Evolutionary conservation across 2,113 vertebrate species (phyloP).

Genomic region (Entosphenus tridentatus): DNA sequence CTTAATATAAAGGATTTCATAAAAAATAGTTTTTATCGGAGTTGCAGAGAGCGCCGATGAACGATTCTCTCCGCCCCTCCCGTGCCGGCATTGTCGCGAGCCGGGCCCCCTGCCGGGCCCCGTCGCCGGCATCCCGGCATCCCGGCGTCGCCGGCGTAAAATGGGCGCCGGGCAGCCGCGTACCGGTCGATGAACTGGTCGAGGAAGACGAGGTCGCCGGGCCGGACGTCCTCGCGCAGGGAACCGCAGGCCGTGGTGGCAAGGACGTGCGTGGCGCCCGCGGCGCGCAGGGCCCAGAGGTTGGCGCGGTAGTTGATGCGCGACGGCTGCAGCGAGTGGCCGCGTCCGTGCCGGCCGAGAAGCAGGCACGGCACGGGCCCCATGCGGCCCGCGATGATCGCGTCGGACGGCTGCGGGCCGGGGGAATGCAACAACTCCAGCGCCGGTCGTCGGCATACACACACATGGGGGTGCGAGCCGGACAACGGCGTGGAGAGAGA

Average conservation of each 20-base stretch:
- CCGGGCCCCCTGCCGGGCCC: too few species aligned
- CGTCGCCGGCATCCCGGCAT: too few species aligned
- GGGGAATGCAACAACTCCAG: too few species aligned
- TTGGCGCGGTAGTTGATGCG: slow-evolving; percentile 77
- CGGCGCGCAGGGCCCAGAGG: slow-evolving; percentile 71
- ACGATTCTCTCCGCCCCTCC: too few species aligned
- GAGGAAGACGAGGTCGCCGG: slow-evolving; percentile 67
- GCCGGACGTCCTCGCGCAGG: slow-evolving; percentile 65
- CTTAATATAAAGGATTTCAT: too few species aligned
- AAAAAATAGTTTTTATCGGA: too few species aligned
- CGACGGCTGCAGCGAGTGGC: slow-evolving; percentile 71
- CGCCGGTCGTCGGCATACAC: too few species aligned
- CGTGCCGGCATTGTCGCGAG: too few species aligned
- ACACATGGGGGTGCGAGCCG: too few species aligned
- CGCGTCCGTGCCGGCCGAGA: slow-evolving; percentile 43
- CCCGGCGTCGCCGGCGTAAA: too few species aligned
- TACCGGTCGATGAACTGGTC: slow-evolving; percentile 94
- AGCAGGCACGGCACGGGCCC: not conserved
- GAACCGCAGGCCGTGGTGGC: slow-evolving; percentile 85
- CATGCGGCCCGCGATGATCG: not conserved
- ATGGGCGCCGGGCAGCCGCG: slow-evolving; percentile 5
- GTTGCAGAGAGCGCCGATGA: too few species aligned
- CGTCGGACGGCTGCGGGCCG: too few species aligned
- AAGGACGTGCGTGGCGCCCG: slow-evolving; percentile 66
- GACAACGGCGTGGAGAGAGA: not conserved